Base-by-base conservation (phyloP, 2,888 invertebrate species). In the Kryphioiulus occultus region DNA sequence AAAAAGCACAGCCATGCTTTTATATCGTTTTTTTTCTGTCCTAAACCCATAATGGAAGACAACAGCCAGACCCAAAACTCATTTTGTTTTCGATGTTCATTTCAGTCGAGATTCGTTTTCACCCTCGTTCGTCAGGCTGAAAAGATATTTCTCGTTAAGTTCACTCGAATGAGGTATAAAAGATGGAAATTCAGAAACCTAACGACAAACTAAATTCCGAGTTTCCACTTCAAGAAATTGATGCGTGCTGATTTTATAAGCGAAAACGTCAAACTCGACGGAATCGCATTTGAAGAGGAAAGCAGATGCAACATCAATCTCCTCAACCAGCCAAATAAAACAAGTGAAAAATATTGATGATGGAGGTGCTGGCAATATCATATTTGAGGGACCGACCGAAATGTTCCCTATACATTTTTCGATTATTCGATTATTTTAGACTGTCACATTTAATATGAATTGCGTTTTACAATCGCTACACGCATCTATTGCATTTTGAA, bases 81-180 rank as follows among this genome's bases (percentile, higher is more conserved):
- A 78, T 78, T 78, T 78, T 78, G 78, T 78, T 78, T 78, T 78
- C 26, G 78, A 78, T 78, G 78, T 78, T 78, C 78, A 78, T 78
- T 78, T 78, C 30, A 85, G 85, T 85, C 85, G 26, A 85, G 42
- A 85, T 42, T 85, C 85, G 44, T 85, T 85, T 85, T 85, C 85
- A 22, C n/a, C 44, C 85, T 85, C 85, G 85, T 85, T 42, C 85
- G 44, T 85, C 85, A 85, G 26, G 12, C n/a, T 42, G 32, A 26
- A 85, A 85, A 85, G 78, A 78, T 78, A 78, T 78, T 78, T 78
- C 78, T 78, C 78, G 78, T 78, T 78, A 78, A 78, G 78, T 78
- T 78, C 78, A 78, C 78, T 78, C 78, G 78, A 30, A 78, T 32
- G 78, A 78, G 78, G 78, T 26, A 78, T 78, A 78, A 78, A 78